Percentiles rank a stretch among this genome's conserved stretches.
Conservation (phyloP, 2,888 invertebrate genomes). For the Synergus itoensis region DNA sequence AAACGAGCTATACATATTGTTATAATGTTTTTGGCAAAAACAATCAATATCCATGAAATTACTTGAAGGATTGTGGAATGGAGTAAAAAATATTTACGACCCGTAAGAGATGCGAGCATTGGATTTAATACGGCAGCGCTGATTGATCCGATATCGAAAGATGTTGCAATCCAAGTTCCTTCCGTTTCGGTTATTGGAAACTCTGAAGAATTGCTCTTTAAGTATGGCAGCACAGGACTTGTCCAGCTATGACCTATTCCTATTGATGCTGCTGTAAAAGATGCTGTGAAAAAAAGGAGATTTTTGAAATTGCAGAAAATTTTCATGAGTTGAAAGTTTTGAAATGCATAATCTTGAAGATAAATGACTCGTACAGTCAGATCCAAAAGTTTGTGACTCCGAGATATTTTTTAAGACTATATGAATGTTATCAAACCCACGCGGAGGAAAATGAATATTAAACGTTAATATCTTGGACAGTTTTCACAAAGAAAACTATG, state of each 20-base stretch:
- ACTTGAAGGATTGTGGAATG: conserved; percentile 58
- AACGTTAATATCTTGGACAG: too few species aligned
- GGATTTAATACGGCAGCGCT: conserved; percentile 66
- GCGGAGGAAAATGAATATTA: too few species aligned
- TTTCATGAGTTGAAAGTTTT: too few species aligned
- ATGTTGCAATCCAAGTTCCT: conserved; percentile 71
- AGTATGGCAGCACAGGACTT: conserved; percentile 68
- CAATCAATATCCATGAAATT: conserved; percentile 69
- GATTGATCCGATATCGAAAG: conserved; percentile 67
- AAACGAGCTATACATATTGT: conserved; percentile 76
- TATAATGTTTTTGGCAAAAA: conserved; percentile 60
- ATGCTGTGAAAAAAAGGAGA: conserved; percentile 54
- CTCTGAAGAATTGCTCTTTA: conserved; percentile 61
- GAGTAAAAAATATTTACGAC: conserved; percentile 67
- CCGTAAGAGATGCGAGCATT: conserved; percentile 64
- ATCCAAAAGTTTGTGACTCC: too few species aligned
- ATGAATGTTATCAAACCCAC: too few species aligned
- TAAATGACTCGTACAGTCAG: too few species aligned
- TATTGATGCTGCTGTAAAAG: conserved; percentile 67
- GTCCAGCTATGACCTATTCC: conserved; percentile 69
- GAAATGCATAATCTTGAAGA: too few species aligned
- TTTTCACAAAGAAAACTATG: too few species aligned
- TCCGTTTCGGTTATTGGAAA: conserved; percentile 64
- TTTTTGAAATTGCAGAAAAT: too few species aligned
- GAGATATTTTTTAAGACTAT: too few species aligned